A percentile compares a stretch with the other conserved stretches of the same genome.
phyloP scores from a whole-genome alignment of 1,140 invertebrate species.

The Drosophila teissieri region DNA sequence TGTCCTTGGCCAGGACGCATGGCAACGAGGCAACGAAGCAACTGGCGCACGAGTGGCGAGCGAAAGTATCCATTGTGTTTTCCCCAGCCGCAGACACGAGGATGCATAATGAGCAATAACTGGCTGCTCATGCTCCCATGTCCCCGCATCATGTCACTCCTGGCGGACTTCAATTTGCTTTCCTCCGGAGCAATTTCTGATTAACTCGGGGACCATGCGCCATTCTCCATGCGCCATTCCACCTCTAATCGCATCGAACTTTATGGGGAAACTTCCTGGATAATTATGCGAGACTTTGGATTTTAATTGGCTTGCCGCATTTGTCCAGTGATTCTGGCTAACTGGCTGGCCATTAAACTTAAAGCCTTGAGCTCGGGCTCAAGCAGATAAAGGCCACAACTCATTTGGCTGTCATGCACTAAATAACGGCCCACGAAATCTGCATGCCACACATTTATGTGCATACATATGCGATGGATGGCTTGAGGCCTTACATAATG shows the following conservation, averaged over 20 bases:
- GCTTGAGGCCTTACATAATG: slow-evolving; percentile 68
- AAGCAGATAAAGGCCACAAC: slow-evolving; percentile 58
- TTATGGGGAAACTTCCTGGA: slow-evolving; percentile 22
- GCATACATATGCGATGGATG: slow-evolving; percentile 2
- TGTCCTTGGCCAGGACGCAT: slow-evolving; percentile 45
- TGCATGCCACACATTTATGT: slow-evolving; percentile 35
- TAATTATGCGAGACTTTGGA: slow-evolving; percentile 35
- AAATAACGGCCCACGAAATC: slow-evolving; percentile 76
- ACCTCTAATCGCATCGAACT: slow-evolving; percentile 44
- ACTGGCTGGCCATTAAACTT: slow-evolving; percentile 18
- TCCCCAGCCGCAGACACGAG: slow-evolving; percentile 35
- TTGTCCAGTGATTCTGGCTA: neutral
- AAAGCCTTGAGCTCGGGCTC: slow-evolving; percentile 37
- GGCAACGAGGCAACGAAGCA: neutral
- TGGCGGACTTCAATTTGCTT: slow-evolving; percentile 23
- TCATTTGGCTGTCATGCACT: slow-evolving; percentile 82
- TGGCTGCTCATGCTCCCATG: slow-evolving; percentile 22
- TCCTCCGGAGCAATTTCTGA: slow-evolving; percentile 33
- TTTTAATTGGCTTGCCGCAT: slow-evolving; percentile 28
- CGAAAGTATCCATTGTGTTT: slow-evolving; percentile 41
- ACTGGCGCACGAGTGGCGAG: slow-evolving; percentile 22
- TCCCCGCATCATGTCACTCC: slow-evolving; percentile 28
- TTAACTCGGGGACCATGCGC: slow-evolving; percentile 25
- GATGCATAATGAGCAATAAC: slow-evolving; percentile 57
- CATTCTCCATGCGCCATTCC: neutral